Evolutionary conservation across 2,888 invertebrate species (phyloP).

Genomic region (Eilema sororculum): DNA sequence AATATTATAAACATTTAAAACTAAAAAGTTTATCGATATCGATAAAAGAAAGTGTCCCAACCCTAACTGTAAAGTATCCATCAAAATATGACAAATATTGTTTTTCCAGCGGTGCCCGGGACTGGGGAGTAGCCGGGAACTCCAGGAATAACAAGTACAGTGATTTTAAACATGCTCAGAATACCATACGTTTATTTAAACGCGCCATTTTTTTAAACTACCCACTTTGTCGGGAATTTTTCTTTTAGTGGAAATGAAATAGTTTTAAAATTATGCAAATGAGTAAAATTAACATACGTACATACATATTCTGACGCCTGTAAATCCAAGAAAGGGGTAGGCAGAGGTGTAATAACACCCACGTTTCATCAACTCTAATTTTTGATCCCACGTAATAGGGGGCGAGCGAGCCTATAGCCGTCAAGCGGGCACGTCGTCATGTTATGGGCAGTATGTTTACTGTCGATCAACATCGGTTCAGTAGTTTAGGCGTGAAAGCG

Average conservation of each 20-base stretch:
- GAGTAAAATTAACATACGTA: no score
- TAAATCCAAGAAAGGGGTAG: no score
- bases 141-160: slow-evolving; percentile 38
- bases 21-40: slow-evolving; percentile 31
- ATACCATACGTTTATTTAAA: background rate
- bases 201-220: background rate
- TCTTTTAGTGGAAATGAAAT: background rate
- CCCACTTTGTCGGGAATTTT: background rate
- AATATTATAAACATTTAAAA: background rate
- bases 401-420: no score
- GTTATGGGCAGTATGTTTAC: no score
- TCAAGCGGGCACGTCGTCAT: no score
- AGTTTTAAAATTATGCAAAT: background rate
- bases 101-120: slow-evolving; percentile 58
- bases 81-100: slow-evolving; percentile 84
- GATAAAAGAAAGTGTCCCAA: slow-evolving; percentile 43
- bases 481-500: no score
- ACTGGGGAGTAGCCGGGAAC: slow-evolving; percentile 25
- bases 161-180: slow-evolving; percentile 31
- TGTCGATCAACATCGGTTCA: no score
- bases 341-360: no score
- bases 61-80: slow-evolving; percentile 69
- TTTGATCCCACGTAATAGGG: no score
- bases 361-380: no score
- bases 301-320: no score